Percentiles rank a stretch among this genome's conserved stretches.
Conservation (phyloP, 2,888 invertebrate species). For the Ceriagrion tenellum region DNA sequence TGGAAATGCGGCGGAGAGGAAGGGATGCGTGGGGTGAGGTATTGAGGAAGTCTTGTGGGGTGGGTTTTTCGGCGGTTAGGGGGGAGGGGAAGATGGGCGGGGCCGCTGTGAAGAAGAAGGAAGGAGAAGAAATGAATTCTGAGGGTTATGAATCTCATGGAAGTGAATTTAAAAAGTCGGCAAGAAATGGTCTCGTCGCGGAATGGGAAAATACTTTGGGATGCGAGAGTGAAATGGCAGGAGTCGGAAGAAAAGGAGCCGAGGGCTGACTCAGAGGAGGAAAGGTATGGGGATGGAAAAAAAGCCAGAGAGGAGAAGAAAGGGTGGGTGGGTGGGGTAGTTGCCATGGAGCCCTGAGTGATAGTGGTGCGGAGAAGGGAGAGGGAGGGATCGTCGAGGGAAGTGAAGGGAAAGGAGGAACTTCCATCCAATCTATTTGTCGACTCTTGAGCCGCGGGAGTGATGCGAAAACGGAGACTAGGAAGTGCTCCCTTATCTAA, state of each 20-base stretch:
- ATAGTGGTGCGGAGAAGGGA: background rate
- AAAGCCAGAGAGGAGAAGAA: background rate
- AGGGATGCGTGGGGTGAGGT: background rate
- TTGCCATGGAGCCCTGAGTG: background rate
- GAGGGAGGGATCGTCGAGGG: background rate
- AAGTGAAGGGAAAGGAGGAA: background rate
- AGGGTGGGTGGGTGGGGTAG: background rate
- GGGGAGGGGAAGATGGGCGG: background rate
- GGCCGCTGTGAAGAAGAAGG: background rate
- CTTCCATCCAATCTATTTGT: background rate
- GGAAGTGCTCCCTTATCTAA: background rate
- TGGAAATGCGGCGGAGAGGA: conserved; percentile 51
- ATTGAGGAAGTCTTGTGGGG: background rate
- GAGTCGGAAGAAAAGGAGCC: background rate
- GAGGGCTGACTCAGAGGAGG: background rate
- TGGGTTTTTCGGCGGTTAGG: background rate
- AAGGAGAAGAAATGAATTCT: conserved; percentile 49
- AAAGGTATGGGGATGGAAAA: background rate
- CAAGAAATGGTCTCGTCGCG: conserved; percentile 49
- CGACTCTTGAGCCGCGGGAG: background rate
- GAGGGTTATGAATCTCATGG: conserved; percentile 62
- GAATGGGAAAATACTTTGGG: conserved; percentile 26
- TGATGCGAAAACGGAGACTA: background rate
- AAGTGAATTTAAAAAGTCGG: conserved; percentile 65
- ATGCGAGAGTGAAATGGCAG: background rate